phyloP scores from a whole-genome alignment of 2,888 invertebrate species.

The Carabus problematicus region DNA sequence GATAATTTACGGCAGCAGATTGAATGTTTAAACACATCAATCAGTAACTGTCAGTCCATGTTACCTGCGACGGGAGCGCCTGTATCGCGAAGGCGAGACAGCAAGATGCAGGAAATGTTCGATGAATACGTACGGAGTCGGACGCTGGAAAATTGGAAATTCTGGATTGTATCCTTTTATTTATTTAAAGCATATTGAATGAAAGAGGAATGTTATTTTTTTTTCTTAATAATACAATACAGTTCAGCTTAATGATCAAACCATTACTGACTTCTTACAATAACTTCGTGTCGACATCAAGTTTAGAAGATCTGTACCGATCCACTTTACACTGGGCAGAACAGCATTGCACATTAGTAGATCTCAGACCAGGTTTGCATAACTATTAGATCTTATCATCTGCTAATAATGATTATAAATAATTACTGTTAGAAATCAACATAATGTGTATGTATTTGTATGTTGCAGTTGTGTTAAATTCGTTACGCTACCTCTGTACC shows the following conservation, averaged over 20 bases:
- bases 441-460: slow-evolving; percentile 42
- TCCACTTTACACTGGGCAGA: slow-evolving; percentile 94
- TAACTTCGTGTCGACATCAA: slow-evolving; percentile 89
- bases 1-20: slow-evolving; percentile 86
- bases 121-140: slow-evolving; percentile 87
- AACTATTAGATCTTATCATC: background rate
- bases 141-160: slow-evolving; percentile 94
- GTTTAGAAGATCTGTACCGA: slow-evolving; percentile 88
- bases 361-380: slow-evolving; percentile 89
- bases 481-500: slow-evolving; percentile 87
- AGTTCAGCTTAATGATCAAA: slow-evolving; percentile 93
- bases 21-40: slow-evolving; percentile 87
- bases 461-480: slow-evolving; percentile 87
- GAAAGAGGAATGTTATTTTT: slow-evolving; percentile 10
- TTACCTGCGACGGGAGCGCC: slow-evolving; percentile 96
- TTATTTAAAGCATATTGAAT: slow-evolving; percentile 30
- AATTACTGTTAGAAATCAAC: slow-evolving; percentile 10
- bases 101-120: slow-evolving; percentile 92
- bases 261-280: slow-evolving; percentile 91
- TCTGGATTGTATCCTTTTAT: slow-evolving; percentile 93
- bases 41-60: slow-evolving; percentile 93
- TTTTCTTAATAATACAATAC: slow-evolving; percentile 58
- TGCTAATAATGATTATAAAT: background rate
- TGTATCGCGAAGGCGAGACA: slow-evolving; percentile 86
- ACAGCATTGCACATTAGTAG: slow-evolving; percentile 93